These are phyloP conservation scores for Leptinotarsa haldemani DNA, from an alignment of 2,888 invertebrate species.

Conservation along the genomic window DNA sequence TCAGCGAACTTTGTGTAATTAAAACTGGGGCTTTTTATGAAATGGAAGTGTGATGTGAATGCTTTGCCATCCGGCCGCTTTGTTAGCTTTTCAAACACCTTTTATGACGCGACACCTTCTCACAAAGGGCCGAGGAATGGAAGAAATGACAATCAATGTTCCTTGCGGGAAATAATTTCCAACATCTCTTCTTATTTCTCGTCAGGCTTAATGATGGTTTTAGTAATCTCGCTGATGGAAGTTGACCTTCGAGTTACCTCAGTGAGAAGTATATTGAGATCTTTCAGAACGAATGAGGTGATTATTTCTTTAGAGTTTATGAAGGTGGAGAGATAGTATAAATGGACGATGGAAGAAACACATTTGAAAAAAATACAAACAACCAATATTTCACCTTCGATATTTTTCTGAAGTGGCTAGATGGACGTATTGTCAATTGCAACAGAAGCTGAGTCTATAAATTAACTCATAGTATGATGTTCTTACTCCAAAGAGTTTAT, in stretches of 20 bases:
- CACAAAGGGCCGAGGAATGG: conserved; percentile 6
- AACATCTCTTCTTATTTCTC: neutral
- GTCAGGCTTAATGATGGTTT: neutral
- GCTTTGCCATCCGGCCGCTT: conserved; percentile 1
- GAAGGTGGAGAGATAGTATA: too few species aligned
- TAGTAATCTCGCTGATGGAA: conserved; percentile 5
- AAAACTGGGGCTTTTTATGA: conserved; percentile 11
- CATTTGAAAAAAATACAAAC: too few species aligned
- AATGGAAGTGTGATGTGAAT: conserved; percentile 19
- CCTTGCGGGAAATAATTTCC: conserved; percentile 8
- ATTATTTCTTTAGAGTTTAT: neutral
- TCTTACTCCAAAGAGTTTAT: too few species aligned
- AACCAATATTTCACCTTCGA: too few species aligned
- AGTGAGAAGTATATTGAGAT: neutral
- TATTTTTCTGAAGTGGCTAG: too few species aligned
- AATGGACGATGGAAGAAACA: too few species aligned
- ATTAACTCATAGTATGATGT: too few species aligned
- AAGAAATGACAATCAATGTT: conserved; percentile 16
- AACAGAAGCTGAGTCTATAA: too few species aligned
- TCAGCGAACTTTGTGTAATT: conserved; percentile 15
- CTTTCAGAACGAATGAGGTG: neutral
- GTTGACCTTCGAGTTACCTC: neutral
- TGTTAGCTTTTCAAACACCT: conserved; percentile 17
- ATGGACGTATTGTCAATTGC: too few species aligned
- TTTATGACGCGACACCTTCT: conserved; percentile 6